Evolutionary conservation across 92 coral and sea anemone genomes (phyloP).

Genomic region (Galaxea fascicularis): DNA sequence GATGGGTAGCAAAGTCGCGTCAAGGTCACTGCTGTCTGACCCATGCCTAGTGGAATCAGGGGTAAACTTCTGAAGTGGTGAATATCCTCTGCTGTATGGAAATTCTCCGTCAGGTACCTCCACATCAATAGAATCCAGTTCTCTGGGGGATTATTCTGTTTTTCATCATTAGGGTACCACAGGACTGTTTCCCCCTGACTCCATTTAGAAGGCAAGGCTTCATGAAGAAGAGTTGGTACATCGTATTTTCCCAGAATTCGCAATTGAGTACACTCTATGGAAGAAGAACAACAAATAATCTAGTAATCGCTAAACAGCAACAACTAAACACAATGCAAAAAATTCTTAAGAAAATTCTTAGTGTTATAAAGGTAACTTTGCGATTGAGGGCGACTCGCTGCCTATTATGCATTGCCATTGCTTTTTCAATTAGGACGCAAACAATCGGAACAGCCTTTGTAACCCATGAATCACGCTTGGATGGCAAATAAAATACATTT

Average conservation of each 20-base stretch:
- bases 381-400: not conserved
- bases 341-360: not conserved
- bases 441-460: not conserved
- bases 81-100: slow-evolving; percentile 38
- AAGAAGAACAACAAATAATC: not conserved
- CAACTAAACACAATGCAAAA: not conserved
- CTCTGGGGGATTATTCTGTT: slow-evolving; percentile 71
- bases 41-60: slow-evolving; percentile 60
- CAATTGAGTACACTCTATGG: slow-evolving; percentile 69
- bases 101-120: slow-evolving; percentile 71
- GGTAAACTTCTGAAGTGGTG: slow-evolving; percentile 63
- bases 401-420: not conserved
- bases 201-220: slow-evolving; percentile 70
- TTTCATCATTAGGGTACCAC: slow-evolving; percentile 65
- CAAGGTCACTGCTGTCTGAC: slow-evolving; percentile 41
- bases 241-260: slow-evolving; percentile 54
- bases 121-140: slow-evolving; percentile 81
- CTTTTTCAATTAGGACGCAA: not conserved
- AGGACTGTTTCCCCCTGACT: slow-evolving; percentile 37
- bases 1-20: slow-evolving; percentile 60
- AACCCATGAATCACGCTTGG: not conserved
- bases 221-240: slow-evolving; percentile 54
- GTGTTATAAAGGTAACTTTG: not conserved
- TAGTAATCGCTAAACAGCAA: not conserved
- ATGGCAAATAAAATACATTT: not conserved